A percentile compares a stretch with the other conserved stretches of the same genome.
Conservation (phyloP, 2,113 vertebrate genomes). For the Charina bottae region DNA sequence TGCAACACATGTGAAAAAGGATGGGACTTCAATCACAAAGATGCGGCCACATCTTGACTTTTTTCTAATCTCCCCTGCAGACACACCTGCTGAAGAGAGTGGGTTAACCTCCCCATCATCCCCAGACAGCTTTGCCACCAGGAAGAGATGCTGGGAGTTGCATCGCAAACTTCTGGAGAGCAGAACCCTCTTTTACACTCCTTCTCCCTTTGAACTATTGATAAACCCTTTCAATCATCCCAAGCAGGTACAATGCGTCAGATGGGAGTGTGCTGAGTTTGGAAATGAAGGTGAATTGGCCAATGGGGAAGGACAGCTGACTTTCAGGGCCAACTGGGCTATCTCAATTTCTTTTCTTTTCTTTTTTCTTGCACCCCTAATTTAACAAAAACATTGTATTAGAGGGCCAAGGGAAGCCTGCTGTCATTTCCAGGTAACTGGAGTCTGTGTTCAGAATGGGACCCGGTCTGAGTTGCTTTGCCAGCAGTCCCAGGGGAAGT, state of each 20-base stretch:
- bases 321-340: neutral
- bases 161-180: neutral
- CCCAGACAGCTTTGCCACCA: neutral
- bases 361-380: neutral
- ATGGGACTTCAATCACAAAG: neutral
- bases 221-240: neutral
- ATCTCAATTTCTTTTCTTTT: neutral
- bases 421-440: neutral
- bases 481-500: neutral
- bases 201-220: neutral
- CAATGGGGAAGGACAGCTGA: neutral
- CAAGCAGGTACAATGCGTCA: neutral
- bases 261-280: neutral
- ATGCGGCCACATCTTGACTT: neutral
- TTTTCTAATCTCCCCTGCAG: neutral
- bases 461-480: neutral
- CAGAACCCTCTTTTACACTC: neutral
- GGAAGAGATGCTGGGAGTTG: neutral
- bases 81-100: neutral
- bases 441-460: neutral
- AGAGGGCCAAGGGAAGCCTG: neutral
- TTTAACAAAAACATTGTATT: neutral
- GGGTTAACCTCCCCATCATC: neutral
- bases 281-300: neutral
- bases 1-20: neutral